These are phyloP conservation scores for Eulimnadia texana DNA, from an alignment of 1,140 invertebrate genomes.

Conservation along the genomic window DNA sequence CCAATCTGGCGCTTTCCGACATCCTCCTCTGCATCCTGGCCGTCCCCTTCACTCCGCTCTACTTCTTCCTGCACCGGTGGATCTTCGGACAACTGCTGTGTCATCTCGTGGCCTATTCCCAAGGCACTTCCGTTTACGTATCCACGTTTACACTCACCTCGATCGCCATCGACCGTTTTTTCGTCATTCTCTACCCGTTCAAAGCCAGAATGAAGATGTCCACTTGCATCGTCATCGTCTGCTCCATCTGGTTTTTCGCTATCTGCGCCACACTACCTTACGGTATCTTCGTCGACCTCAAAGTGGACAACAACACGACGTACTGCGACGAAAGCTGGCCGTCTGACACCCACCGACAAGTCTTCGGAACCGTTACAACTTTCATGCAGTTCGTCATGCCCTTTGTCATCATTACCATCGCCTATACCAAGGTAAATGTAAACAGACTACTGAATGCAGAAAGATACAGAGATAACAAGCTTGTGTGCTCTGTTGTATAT, in stretches of 20 bases:
- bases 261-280: conserved; percentile 79
- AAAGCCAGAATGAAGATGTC: conserved; percentile 73
- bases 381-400: conserved; percentile 88
- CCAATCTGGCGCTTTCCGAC: conserved; percentile 87
- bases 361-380: conserved; percentile 73
- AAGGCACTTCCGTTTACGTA: conserved; percentile 87
- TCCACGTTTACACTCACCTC: conserved; percentile 89
- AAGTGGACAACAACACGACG: conserved; percentile 18
- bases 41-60: conserved; percentile 87
- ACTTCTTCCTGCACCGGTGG: conserved; percentile 79
- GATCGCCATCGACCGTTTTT: conserved; percentile 90
- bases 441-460: too few species aligned
- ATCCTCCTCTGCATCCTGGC: conserved; percentile 82
- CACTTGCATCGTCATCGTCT: conserved; percentile 67
- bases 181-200: conserved; percentile 94
- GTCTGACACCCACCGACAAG: conserved; percentile 39
- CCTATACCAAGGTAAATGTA: conserved; percentile 84
- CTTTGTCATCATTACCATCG: conserved; percentile 83
- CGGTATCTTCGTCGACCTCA: conserved; percentile 59
- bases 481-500: too few species aligned
- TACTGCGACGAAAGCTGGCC: conserved; percentile 85
- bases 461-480: too few species aligned
- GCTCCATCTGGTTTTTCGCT: conserved; percentile 79
- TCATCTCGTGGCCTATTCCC: conserved; percentile 76
- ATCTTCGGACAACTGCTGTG: conserved; percentile 75